Conservation (phyloP, 37 sponge, comb jelly and placozoan species). For the Diacarnus erythraeanus region DNA sequence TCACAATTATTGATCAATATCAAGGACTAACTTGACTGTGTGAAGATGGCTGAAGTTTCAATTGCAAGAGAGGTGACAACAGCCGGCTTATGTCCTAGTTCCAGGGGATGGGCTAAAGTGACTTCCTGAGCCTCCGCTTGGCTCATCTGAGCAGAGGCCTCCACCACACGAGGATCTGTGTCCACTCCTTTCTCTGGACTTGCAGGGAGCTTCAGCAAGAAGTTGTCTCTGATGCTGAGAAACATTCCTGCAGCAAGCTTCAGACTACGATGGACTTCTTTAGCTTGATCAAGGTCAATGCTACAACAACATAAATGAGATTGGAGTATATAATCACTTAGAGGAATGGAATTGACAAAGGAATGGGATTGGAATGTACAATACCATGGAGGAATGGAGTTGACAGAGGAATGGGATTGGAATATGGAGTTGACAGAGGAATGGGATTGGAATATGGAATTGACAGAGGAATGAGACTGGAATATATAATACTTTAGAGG, state of each 20-base stretch:
- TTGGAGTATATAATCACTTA: no score
- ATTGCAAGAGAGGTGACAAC: conserved; percentile 81
- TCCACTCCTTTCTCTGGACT: conserved; percentile 83
- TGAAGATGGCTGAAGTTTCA: conserved; percentile 83
- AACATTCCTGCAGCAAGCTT: conserved; percentile 91
- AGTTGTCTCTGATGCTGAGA: conserved; percentile 60
- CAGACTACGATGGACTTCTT: conserved; percentile 89
- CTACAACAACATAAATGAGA: no score
- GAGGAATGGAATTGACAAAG: no score
- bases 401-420: not conserved
- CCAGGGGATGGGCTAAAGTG: conserved; percentile 93
- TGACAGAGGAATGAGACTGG: not conserved
- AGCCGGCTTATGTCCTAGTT: conserved; percentile 90
- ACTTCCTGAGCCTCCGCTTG: conserved; percentile 97
- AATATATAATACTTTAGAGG: not conserved
- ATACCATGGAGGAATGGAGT: not conserved
- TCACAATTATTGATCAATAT: no score
- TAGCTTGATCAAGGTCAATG: conserved; percentile 83
- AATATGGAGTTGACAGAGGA: not conserved
- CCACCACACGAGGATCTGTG: conserved; percentile 79
- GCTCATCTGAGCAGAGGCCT: conserved; percentile 90
- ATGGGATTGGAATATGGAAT: not conserved
- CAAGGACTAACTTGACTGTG: conserved; percentile 71
- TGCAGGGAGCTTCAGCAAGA: conserved; percentile 79
- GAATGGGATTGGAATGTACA: no score